Base-by-base conservation (phyloP, 2,797 vertebrate genomes). In the Pseudopleuronectes americanus region DNA sequence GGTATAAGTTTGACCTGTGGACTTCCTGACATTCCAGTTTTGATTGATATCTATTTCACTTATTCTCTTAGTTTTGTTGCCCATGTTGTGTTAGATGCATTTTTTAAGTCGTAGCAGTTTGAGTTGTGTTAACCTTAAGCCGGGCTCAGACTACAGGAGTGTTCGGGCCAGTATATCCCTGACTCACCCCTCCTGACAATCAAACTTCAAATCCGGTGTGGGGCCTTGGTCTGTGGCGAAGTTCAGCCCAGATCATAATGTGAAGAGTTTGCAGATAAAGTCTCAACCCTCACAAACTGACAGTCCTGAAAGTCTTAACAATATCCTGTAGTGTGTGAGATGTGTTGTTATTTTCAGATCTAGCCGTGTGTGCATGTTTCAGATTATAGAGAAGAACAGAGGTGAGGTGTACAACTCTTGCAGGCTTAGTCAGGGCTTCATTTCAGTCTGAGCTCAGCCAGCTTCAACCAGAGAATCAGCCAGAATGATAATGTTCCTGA, bases 381-480 rank as follows among this genome's bases (percentile, higher is more conserved):
- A 54, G 14, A 54, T 54, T 19, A 54, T 17, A 28, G 51, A 26
- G 23, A 14, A 24, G 22, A 4, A 47, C 45, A n/a, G 45, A 47
- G 45, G 17, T 6, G 45, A n/a, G 45, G 45, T n/a, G 16, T n/a
- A n/a, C 8, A 47, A 6, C 19, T 47, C 45, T 8, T 17, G 45
- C 4, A 13, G 13, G 38, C 38, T 55, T 19, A 56, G 54, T n/a
- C 53, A n/a, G 10, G 9, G 8, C 53, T 28, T 36, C 38, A 31
- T 53, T 56, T 17, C 16, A 51, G 54, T 24, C 10, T 33, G 8
- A 54, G 47, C 22, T 33, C 14, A 54, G 56, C 22, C 49, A 60
- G 14, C 38, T 54, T 53, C n/a, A 45, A 23, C 24, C 14, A 24
- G 17, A 36, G 23, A 47, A 57, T 57, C 36, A 77, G 45, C 26